Conservation (phyloP, 2,113 vertebrate species). For the Xiphophorus couchianus region DNA sequence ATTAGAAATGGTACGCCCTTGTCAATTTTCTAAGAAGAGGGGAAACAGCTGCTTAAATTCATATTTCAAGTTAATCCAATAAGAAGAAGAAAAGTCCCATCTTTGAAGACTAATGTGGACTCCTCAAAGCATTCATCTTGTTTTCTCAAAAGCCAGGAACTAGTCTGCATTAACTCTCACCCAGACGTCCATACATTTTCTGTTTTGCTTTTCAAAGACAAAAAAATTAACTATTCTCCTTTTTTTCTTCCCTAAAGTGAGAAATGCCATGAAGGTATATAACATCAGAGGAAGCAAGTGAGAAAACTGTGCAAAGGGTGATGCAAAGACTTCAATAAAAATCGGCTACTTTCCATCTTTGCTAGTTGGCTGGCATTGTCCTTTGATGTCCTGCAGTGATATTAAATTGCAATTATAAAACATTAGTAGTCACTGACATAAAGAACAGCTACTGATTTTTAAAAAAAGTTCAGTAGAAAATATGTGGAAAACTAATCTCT, state of each 20-base stretch:
- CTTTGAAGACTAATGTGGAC: constrained; percentile 18
- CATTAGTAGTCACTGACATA: constrained; percentile 34
- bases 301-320: constrained; percentile 15
- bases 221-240: constrained; percentile 20
- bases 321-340: constrained; percentile 52
- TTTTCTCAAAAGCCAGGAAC: constrained; percentile 12
- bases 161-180: not conserved
- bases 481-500: not conserved
- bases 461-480: constrained; percentile 8
- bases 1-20: constrained; percentile 29
- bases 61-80: constrained; percentile 22
- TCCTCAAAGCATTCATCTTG: constrained; percentile 24
- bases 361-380: constrained; percentile 26
- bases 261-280: constrained; percentile 18
- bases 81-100: constrained; percentile 9
- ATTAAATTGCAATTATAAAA: constrained; percentile 55
- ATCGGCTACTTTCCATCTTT: constrained; percentile 57
- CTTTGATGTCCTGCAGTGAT: constrained; percentile 63
- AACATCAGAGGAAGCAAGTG: constrained; percentile 33
- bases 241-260: constrained; percentile 23
- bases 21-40: constrained; percentile 27
- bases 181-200: not conserved
- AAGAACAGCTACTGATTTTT: constrained; percentile 41
- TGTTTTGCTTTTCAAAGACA: constrained; percentile 31
- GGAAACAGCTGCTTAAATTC: constrained; percentile 9